phyloP scores from a whole-genome alignment of 2,888 invertebrate species.

The Acanthosepion esculentum region DNA sequence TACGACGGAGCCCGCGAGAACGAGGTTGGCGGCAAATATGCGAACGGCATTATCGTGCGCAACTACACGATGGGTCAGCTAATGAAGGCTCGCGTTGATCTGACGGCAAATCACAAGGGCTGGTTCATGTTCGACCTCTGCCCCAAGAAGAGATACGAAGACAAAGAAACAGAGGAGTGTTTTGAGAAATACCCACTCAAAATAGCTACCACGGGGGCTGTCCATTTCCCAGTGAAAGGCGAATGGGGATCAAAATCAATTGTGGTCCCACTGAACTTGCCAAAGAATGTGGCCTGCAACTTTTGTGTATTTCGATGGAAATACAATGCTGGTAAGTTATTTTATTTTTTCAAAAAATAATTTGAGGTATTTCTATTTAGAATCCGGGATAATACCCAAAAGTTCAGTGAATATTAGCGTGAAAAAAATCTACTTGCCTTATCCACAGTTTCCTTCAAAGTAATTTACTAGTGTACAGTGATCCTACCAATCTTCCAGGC shows the following conservation, averaged over 20 bases:
- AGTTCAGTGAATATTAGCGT: too few relatives aligned
- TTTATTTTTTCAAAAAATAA: background rate
- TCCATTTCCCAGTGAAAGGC: background rate
- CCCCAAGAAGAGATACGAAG: slow-evolving; percentile 55
- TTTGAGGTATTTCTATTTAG: too few relatives aligned
- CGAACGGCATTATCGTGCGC: slow-evolving; percentile 70
- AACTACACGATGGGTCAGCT: slow-evolving; percentile 68
- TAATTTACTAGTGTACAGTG: too few relatives aligned
- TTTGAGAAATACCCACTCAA: slow-evolving; percentile 48
- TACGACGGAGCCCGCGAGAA: slow-evolving; percentile 76
- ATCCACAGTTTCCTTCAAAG: too few relatives aligned
- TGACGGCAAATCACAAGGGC: slow-evolving; percentile 74
- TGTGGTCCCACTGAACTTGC: background rate
- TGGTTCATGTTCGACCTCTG: slow-evolving; percentile 71
- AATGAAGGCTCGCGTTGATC: slow-evolving; percentile 69
- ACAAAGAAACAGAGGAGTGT: slow-evolving; percentile 50
- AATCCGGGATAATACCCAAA: too few relatives aligned
- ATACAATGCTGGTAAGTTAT: slow-evolving; percentile 45
- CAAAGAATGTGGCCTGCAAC: background rate
- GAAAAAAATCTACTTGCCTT: too few relatives aligned
- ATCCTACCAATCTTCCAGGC: too few relatives aligned
- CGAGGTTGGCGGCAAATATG: slow-evolving; percentile 73
- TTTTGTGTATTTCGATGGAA: slow-evolving; percentile 45
- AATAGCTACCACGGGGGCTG: background rate
- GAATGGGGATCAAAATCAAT: background rate